Percentiles rank a stretch among this genome's conserved stretches.
Conservation (phyloP, 1,140 invertebrate genomes). For the Lamellibrachia luymesi region DNA sequence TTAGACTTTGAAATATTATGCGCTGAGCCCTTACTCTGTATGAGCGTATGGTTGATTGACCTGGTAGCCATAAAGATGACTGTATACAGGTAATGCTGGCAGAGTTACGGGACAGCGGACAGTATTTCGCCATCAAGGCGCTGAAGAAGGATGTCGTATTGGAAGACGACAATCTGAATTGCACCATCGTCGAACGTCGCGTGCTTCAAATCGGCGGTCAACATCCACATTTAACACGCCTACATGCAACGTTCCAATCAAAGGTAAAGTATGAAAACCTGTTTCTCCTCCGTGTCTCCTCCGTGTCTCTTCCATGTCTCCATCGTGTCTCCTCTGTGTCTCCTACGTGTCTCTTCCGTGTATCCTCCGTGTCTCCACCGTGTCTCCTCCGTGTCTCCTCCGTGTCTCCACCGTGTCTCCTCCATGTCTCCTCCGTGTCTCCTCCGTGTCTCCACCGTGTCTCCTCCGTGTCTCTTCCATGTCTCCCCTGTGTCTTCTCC, state of each 20-base stretch:
- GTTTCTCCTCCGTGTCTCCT: neutral
- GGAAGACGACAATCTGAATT: conserved; percentile 98
- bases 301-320: neutral
- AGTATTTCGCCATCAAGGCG: conserved; percentile 96
- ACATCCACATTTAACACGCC: conserved; percentile 96
- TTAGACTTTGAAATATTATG: no score
- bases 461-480: no score
- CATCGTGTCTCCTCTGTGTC: neutral
- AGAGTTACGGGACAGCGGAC: conserved; percentile 79
- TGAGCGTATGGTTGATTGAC: neutral
- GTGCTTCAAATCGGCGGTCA: conserved; percentile 94
- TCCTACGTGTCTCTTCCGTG: neutral
- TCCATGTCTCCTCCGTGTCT: neutral
- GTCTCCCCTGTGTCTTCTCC: no score
- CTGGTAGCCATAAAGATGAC: neutral
- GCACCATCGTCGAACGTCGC: conserved; percentile 94
- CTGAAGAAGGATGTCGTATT: conserved; percentile 91
- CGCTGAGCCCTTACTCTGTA: no score
- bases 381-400: neutral
- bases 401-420: neutral
- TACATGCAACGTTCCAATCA: conserved; percentile 98
- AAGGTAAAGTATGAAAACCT: conserved; percentile 65
- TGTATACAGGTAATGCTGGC: conserved; percentile 82
- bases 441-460: neutral
- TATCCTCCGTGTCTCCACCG: conserved; percentile 7